Conservation (phyloP, 2,888 invertebrate species). For the Amphipoea oculea region DNA sequence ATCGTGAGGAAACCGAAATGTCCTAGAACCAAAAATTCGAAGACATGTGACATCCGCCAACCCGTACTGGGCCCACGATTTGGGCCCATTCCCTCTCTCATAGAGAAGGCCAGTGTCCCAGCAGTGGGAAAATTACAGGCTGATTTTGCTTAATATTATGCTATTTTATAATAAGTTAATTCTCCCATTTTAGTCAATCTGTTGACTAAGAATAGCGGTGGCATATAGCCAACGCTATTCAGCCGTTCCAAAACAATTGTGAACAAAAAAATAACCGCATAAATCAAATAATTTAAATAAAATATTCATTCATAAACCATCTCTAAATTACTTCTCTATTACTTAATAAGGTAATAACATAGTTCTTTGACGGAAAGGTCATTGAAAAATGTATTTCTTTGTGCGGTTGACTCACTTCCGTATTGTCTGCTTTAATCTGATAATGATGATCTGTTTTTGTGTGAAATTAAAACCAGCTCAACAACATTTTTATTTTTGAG, state of each 20-base stretch:
- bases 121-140: not conserved
- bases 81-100: not conserved
- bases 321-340: constrained; percentile 54
- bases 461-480: constrained; percentile 28
- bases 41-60: not conserved
- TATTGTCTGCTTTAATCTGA: constrained; percentile 40
- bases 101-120: not conserved
- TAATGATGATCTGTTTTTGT: constrained; percentile 44
- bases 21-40: not conserved
- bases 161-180: not conserved
- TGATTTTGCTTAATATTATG: too few relatives aligned
- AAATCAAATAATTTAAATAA: constrained; percentile 25
- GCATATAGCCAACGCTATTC: not conserved
- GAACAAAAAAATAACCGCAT: not conserved
- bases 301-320: constrained; percentile 25
- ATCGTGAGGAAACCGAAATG: not conserved
- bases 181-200: not conserved
- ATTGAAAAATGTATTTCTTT: constrained; percentile 57
- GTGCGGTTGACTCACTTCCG: constrained; percentile 57
- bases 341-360: constrained; percentile 55
- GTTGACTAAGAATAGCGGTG: not conserved
- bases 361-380: constrained; percentile 56
- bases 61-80: not conserved
- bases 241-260: not conserved
- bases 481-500: constrained; percentile 13